Evolutionary conservation across 1,140 invertebrate species (phyloP), one percentile per base, ranked within the genome.

Genomic region (Steinernema khuongi): DNA sequence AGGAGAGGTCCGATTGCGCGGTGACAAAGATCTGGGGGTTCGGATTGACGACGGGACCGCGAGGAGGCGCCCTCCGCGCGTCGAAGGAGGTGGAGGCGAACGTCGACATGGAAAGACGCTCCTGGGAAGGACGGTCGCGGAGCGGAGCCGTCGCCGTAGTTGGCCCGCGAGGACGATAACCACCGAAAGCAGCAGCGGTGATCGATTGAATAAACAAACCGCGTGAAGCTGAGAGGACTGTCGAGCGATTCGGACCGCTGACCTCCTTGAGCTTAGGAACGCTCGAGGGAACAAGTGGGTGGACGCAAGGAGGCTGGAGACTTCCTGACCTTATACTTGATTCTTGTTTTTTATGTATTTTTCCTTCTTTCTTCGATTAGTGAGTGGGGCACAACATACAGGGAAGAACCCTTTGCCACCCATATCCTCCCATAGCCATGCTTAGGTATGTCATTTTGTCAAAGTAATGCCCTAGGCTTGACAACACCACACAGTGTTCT

Each of bases 181-280:
- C n/a, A n/a, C n/a, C 50, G 22, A 60, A 22, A 26, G 26, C 14
- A 7, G 50, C 14, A 2, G 50, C 7, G 50, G 4, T 7, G 50
- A 60, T 60, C 50, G 50, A 60, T 60, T 60, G 50, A 26, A 26
- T 22, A 60, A 60, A 60, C 50, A 60, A 22, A 60, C 36, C 50
- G 50, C 50, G 26, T 60, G 50, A 60, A 60, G 50, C 50, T 22
- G 50, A 11, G 50, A 60, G 11, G 36, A n/a, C 7, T 22, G 26
- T 22, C 50, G 50, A 14, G 50, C 50, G 50, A 60, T 14, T 17
- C 14, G n/a, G 50, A 26, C 14, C 50, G 50, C 4, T 4, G 50
- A 60, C 11, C 7, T 22, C 7, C 26, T 60, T 17, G 50, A 60
- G 2, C 50, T 22, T 60, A 4, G 7, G 7, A 7, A 60, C 7